A percentile compares a stretch with the other conserved stretches of the same genome.
Conservation (phyloP, 2,888 invertebrate species). For the Schizaphis graminum region DNA sequence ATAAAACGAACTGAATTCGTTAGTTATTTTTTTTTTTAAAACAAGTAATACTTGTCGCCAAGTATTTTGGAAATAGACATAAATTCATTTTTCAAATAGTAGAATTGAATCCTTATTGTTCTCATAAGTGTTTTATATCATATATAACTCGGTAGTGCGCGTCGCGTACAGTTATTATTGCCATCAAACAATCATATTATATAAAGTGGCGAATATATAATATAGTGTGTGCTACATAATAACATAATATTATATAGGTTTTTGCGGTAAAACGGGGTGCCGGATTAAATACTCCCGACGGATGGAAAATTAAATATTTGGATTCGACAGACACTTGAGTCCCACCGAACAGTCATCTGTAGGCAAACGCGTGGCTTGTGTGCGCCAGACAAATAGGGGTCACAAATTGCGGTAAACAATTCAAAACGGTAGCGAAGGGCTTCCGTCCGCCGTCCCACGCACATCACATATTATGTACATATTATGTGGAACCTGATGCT, state of each 20-base stretch:
- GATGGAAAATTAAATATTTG: conserved; percentile 58
- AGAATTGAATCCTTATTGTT: not conserved
- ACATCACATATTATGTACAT: not conserved
- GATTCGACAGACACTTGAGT: conserved; percentile 46
- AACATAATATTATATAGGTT: not conserved
- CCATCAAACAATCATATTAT: not conserved
- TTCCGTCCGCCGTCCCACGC: not conserved
- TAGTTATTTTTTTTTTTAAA: not conserved
- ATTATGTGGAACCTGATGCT: conserved; percentile 35
- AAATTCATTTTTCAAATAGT: not conserved
- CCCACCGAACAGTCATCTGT: not conserved
- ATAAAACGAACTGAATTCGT: not conserved
- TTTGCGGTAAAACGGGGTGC: not conserved
- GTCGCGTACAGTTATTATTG: not conserved
- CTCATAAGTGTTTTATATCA: not conserved
- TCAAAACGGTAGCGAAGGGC: conserved; percentile 20
- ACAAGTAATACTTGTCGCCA: not conserved
- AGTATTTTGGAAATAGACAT: not conserved
- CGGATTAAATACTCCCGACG: conserved; percentile 54
- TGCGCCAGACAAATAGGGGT: conserved; percentile 50
- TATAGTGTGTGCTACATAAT: not conserved
- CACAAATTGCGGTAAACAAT: conserved; percentile 60
- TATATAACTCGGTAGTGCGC: not conserved
- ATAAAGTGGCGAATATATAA: not conserved
- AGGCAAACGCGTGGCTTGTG: conserved; percentile 25